Percentiles rank a stretch among this genome's conserved stretches.
phyloP scores from a whole-genome alignment of 1,140 invertebrate species.

The Megalopta genalis region DNA sequence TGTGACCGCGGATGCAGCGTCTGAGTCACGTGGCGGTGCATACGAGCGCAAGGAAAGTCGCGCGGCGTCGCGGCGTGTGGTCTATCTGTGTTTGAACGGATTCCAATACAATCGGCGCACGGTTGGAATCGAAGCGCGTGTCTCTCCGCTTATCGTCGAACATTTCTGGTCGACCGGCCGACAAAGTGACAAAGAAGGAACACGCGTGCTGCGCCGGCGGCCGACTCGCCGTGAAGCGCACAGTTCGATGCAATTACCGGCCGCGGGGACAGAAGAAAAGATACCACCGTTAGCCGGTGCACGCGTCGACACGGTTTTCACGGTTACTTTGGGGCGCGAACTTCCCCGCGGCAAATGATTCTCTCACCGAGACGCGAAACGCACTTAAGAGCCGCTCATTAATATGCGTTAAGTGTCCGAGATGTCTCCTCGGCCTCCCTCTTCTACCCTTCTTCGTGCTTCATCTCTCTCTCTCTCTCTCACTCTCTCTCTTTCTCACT shows the following conservation, averaged over 20 bases:
- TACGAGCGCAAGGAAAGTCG: background rate
- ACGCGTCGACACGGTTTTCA: slow-evolving; percentile 39
- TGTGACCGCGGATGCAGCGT: background rate
- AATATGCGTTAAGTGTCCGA: slow-evolving; percentile 72
- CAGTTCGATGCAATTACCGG: background rate
- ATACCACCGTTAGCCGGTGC: slow-evolving; percentile 3
- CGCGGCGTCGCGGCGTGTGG: slow-evolving; percentile 20
- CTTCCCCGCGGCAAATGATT: slow-evolving; percentile 59
- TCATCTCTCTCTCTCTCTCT: slow-evolving; percentile 57
- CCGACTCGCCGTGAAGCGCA: background rate
- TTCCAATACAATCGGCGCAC: slow-evolving; percentile 24
- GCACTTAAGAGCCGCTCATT: slow-evolving; percentile 67
- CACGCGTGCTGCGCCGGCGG: background rate
- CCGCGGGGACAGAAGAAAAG: background rate
- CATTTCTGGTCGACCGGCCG: background rate
- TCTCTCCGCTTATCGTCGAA: background rate
- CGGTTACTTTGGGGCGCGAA: slow-evolving; percentile 53
- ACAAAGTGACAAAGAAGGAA: background rate
- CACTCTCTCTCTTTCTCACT: slow-evolving; percentile 59
- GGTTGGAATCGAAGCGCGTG: slow-evolving; percentile 1
- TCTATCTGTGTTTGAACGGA: slow-evolving; percentile 15
- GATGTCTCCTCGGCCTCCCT: slow-evolving; percentile 62
- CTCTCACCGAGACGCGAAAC: slow-evolving; percentile 56
- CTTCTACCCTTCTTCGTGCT: slow-evolving; percentile 52
- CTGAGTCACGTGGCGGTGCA: background rate